These are phyloP conservation scores for Xiphophorus hellerii DNA, from an alignment of 2,113 vertebrate genomes.

Conservation along the genomic window DNA sequence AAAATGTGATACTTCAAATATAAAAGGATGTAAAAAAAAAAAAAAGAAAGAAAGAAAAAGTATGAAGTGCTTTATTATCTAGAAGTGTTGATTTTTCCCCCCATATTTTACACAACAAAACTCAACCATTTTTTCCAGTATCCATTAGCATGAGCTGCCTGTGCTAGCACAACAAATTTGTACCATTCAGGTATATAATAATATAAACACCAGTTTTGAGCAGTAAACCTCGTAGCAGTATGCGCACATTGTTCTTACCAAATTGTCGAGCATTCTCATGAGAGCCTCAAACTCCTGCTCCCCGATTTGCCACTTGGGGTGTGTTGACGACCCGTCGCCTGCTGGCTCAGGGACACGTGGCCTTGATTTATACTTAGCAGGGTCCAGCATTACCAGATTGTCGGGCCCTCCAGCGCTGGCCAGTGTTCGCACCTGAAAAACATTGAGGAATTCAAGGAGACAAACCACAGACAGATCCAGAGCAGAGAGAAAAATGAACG, in stretches of 20 bases:
- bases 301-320: slow-evolving; percentile 92
- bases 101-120: too few relatives aligned
- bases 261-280: slow-evolving; percentile 98
- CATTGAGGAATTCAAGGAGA: slow-evolving; percentile 17
- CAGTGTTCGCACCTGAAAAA: slow-evolving; percentile 91
- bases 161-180: too few relatives aligned
- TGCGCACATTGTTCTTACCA: slow-evolving; percentile 80
- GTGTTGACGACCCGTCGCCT: slow-evolving; percentile 81
- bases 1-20: too few relatives aligned
- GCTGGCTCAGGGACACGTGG: slow-evolving; percentile 85
- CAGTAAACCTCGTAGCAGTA: background rate
- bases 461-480: slow-evolving; percentile 24
- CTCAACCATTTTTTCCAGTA: too few relatives aligned
- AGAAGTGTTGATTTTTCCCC: too few relatives aligned
- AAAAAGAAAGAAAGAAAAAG: too few relatives aligned
- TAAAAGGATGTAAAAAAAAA: too few relatives aligned
- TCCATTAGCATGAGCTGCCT: too few relatives aligned
- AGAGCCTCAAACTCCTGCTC: slow-evolving; percentile 98
- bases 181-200: too few relatives aligned
- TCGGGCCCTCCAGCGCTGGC: slow-evolving; percentile 97
- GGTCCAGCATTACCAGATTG: slow-evolving; percentile 94
- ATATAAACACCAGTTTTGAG: background rate
- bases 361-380: slow-evolving; percentile 91
- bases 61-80: too few relatives aligned
- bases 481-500: slow-evolving; percentile 7